Conservation (phyloP, 2,797 vertebrate genomes). For the Sebastes oblongus region DNA sequence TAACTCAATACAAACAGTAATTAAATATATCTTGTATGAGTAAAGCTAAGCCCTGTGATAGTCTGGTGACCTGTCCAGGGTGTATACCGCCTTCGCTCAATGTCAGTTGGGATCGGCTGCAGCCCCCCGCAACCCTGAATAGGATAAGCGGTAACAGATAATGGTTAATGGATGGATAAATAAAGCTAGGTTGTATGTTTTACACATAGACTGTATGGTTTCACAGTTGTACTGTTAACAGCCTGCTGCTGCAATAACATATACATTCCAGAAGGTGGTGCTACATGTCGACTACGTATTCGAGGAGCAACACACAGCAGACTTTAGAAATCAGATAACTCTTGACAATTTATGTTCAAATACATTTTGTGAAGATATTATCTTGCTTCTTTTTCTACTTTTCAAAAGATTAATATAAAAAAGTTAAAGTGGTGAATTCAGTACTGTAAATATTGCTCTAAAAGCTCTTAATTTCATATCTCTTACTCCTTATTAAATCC, state of each 20-base stretch:
- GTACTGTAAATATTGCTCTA: background rate
- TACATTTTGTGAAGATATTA: background rate
- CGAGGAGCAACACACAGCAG: background rate
- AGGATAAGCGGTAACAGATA: too few species aligned
- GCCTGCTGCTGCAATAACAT: background rate
- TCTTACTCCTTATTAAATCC: background rate
- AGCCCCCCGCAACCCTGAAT: too few species aligned
- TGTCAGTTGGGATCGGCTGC: too few species aligned
- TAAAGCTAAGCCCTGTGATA: background rate
- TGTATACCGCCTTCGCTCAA: too few species aligned
- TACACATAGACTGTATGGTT: background rate
- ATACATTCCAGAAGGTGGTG: slow-evolving; percentile 22
- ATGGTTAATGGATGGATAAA: too few species aligned
- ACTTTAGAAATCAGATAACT: background rate
- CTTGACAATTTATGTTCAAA: background rate
- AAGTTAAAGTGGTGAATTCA: background rate
- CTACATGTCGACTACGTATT: background rate
- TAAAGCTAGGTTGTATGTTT: background rate
- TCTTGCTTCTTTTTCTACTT: background rate
- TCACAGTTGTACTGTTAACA: background rate
- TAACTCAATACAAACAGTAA: background rate
- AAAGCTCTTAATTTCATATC: background rate
- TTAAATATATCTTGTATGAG: background rate
- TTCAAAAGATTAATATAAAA: background rate
- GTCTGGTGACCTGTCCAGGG: too few species aligned